Percentiles rank a stretch among this genome's conserved stretches.
These are phyloP conservation scores for Orchesella flavescens DNA, from an alignment of 2,888 invertebrate genomes.

Conservation along the genomic window DNA sequence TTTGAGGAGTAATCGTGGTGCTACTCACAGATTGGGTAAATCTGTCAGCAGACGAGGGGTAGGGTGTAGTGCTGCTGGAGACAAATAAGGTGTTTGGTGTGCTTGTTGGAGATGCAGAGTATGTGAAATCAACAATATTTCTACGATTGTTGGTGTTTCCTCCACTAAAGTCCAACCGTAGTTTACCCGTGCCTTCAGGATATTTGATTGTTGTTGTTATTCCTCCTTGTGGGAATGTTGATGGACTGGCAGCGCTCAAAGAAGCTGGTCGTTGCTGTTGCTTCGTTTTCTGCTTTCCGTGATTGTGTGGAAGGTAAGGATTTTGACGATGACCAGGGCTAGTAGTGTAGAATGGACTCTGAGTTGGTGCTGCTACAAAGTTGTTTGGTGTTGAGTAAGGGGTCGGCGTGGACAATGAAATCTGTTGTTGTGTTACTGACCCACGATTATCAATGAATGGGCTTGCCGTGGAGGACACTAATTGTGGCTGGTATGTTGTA, in stretches of 20 bases:
- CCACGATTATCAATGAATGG: constrained; percentile 36
- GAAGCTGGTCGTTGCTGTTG: constrained; percentile 40
- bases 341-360: constrained; percentile 54
- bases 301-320: constrained; percentile 64
- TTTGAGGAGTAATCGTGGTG: constrained; percentile 52
- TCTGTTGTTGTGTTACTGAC: neutral
- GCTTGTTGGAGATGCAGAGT: constrained; percentile 58
- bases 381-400: constrained; percentile 60
- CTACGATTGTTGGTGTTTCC: constrained; percentile 33
- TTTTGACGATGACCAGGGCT: constrained; percentile 67
- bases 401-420: constrained; percentile 16
- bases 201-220: constrained; percentile 66
- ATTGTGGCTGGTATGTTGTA: constrained; percentile 26
- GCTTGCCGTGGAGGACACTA: constrained; percentile 15
- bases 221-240: constrained; percentile 53
- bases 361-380: constrained; percentile 63
- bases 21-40: constrained; percentile 62
- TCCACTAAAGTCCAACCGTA: constrained; percentile 55
- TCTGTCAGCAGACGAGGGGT: constrained; percentile 55
- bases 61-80: constrained; percentile 58
- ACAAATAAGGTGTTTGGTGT: constrained; percentile 44
- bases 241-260: constrained; percentile 37
- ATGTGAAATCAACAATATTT: constrained; percentile 65
- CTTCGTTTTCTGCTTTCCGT: constrained; percentile 56
- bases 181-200: constrained; percentile 63